These are phyloP conservation scores for Drosophila varians DNA, from an alignment of 1,140 invertebrate species.

Conservation along the genomic window DNA sequence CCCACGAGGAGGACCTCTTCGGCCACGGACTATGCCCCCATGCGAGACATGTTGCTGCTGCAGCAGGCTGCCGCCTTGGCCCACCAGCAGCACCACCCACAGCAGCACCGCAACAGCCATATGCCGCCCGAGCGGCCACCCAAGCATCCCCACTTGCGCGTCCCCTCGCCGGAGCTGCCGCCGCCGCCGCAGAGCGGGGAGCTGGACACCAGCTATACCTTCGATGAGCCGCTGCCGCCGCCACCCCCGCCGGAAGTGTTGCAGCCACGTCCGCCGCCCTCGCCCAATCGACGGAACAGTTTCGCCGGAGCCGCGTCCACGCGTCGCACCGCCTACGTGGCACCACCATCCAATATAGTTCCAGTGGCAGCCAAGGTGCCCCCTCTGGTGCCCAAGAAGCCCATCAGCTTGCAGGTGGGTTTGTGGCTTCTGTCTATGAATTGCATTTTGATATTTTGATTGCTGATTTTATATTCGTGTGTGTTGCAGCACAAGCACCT, in stretches of 20 bases:
- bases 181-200: conserved; percentile 87
- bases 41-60: conserved; percentile 73
- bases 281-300: conserved; percentile 79
- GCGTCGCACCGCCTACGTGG: conserved; percentile 53
- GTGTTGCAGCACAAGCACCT: conserved; percentile 46
- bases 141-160: conserved; percentile 89
- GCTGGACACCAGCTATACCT: conserved; percentile 86
- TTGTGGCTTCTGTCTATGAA: conserved; percentile 1
- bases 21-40: conserved; percentile 76
- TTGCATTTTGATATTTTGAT: background rate
- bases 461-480: conserved; percentile 6
- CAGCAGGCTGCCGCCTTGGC: conserved; percentile 74
- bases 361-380: conserved; percentile 31
- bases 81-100: conserved; percentile 78
- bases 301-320: conserved; percentile 74
- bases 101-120: conserved; percentile 61
- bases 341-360: background rate
- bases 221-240: conserved; percentile 90
- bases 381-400: conserved; percentile 75
- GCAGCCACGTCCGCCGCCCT: conserved; percentile 60
- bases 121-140: conserved; percentile 88
- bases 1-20: conserved; percentile 76
- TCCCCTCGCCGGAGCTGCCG: conserved; percentile 90
- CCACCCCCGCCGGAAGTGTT: conserved; percentile 86
- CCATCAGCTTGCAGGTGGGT: conserved; percentile 75